Percentiles rank a stretch among this genome's conserved stretches.
phyloP scores from a whole-genome alignment of 2,113 vertebrate genomes.

The Chitala chitala region DNA sequence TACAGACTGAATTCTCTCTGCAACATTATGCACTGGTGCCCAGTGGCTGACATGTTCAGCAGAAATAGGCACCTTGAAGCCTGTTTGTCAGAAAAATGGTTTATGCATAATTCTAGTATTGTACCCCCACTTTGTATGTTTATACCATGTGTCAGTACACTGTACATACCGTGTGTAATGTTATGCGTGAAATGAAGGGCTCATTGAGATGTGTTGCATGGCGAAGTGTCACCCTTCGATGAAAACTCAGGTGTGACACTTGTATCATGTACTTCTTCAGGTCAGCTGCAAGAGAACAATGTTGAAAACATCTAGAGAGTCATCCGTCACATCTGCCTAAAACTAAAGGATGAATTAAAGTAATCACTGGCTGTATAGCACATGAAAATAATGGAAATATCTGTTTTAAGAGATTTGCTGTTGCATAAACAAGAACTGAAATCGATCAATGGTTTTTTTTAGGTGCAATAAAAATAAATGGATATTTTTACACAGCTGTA shows the following conservation, averaged over 20 bases:
- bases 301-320: neutral
- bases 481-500: slow-evolving; percentile 16
- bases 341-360: too few species aligned
- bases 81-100: neutral
- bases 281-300: neutral
- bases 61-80: neutral
- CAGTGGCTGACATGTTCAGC: too few species aligned
- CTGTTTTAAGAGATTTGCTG: neutral
- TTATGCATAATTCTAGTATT: neutral
- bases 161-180: neutral
- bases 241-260: neutral
- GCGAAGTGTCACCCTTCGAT: neutral
- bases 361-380: neutral
- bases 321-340: too few species aligned
- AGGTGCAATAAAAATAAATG: slow-evolving; percentile 8
- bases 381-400: neutral
- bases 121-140: neutral
- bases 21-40: neutral
- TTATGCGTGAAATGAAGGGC: neutral
- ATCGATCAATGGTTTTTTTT: slow-evolving; percentile 7
- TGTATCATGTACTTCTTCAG: neutral
- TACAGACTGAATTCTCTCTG: neutral
- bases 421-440: slow-evolving; percentile 1
- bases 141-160: too few species aligned
- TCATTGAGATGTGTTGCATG: neutral